Base-by-base conservation (phyloP, 2,797 vertebrate species). In the Tenualosa thibaudeaui region DNA sequence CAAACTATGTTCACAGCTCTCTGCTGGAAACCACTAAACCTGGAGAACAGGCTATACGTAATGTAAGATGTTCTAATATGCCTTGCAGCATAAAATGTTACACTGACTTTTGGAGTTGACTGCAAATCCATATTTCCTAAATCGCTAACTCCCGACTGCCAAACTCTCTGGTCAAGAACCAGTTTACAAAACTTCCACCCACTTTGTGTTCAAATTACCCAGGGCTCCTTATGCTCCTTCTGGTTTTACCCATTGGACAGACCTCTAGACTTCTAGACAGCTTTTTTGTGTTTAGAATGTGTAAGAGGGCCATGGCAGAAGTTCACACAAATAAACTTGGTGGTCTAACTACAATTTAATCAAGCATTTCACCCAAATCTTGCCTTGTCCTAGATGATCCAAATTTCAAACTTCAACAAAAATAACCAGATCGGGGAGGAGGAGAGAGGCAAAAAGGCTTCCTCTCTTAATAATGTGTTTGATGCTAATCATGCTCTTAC, bases 81-180 rank as follows among this genome's bases (percentile, higher is more conserved):
- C n/a, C n/a, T 31, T 31, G 31, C 31, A 31, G 31, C 31, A 31
- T 31, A 31, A 31, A 31, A 31, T 31, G 31, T 31, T 31, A 43
- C 19, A 15, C 3, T 31, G 13, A 75, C 37, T 40, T 75, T 71
- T 71, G 65, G 31, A 75, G 31, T 40, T 75, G 12, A 43, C 19
- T 71, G 12, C 1, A 68, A 2, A 68, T 31, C 10, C 10, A 40
- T 37, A 46, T 22, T 78, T 46, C 7, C 71, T 43, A 17, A 78
- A 43, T 17, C 9, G 40, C 2, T 19, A 46, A 46, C 71, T 49
- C 0, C 22, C 83, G 31, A 83, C 89, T 87, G 83, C 82, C 78
- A 86, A 71, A 84, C 86, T 86, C 87, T 86, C 85, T 81, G 83
- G 87, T 87, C 62, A 65, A n/a, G 84, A 85, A 83, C 60, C 88